Evolutionary conservation across 2,888 invertebrate genomes (phyloP), one percentile per base, ranked within the genome.

Genomic region (Branchellion lobata): DNA sequence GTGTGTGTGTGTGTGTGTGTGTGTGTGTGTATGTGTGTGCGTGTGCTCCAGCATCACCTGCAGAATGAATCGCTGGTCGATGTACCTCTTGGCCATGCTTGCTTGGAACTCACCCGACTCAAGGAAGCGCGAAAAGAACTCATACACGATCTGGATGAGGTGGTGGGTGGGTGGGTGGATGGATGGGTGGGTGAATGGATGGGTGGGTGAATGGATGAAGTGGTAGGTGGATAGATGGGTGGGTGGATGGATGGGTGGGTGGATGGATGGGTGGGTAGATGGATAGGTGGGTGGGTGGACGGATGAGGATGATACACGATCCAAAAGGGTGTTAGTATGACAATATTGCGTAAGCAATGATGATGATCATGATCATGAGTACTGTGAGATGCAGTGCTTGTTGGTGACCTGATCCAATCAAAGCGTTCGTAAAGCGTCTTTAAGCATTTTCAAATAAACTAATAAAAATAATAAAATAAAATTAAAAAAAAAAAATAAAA

Each of bases 41-140:
- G n/a, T n/a, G n/a, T 14, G 18, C 18, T 14, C 8, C 47, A 14
- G 47, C 47, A 47, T 27, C 84, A 94, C 94, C 91, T 94, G 94
- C 85, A 95, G 89, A 81, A 96, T 94, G 90, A 96, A 96, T 89
- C 93, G 94, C 89, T 95, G 95, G 89, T 96, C 95, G 87, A 96
- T 94, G 89, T 92, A 93, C 86, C 93, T 93, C 90, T 96, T 96
- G 85, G 94, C 96, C 84, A 93, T 91, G 86, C 92, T 92, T 79
- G 95, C 93, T 88, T 95, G 94, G 89, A 96, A 96, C 89, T 96
- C 95, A 78, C 86, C 86, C 31, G 87, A 87, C 83, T 87, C 87
- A 81, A 88, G 84, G 83, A 88, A 87, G 76, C 88, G 84, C 81
- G 87, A 83, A 83, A 87, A 88, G 83, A 88, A 87, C 83, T 88